phyloP scores from a whole-genome alignment of 1,140 invertebrate species.

The Drosophila ohnishii region DNA sequence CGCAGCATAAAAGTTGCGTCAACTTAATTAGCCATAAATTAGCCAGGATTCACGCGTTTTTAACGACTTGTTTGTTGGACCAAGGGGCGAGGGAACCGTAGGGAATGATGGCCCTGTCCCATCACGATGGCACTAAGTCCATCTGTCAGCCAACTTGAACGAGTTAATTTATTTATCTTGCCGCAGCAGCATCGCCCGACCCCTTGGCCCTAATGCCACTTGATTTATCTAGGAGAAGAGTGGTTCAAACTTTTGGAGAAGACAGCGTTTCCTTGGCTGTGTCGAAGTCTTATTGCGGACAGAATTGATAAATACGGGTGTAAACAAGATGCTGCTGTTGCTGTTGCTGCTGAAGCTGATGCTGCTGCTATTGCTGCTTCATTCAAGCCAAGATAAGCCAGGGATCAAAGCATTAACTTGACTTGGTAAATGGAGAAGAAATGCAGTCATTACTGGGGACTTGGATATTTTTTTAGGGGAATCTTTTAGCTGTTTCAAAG shows the following conservation, averaged over 20 bases:
- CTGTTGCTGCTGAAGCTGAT: background rate
- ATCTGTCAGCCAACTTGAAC: slow-evolving; percentile 55
- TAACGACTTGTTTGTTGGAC: slow-evolving; percentile 62
- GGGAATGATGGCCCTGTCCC: slow-evolving; percentile 12
- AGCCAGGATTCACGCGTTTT: slow-evolving; percentile 58
- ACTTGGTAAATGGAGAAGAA: slow-evolving; percentile 27
- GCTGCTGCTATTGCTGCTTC: slow-evolving; percentile 5
- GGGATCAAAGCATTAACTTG: slow-evolving; percentile 20
- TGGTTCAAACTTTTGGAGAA: slow-evolving; percentile 38
- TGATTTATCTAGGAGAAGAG: slow-evolving; percentile 54
- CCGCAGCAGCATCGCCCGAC: slow-evolving; percentile 14
- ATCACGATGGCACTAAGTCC: slow-evolving; percentile 49
- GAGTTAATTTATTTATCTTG: slow-evolving; percentile 64
- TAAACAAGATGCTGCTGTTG: slow-evolving; percentile 36
- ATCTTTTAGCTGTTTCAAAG: too few species aligned
- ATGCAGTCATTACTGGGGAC: slow-evolving; percentile 20
- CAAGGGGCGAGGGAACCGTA: background rate
- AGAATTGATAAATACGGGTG: slow-evolving; percentile 53
- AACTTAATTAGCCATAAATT: slow-evolving; percentile 73
- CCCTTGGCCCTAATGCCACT: slow-evolving; percentile 33
- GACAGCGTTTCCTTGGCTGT: background rate
- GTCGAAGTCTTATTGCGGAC: slow-evolving; percentile 26
- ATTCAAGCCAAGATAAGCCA: slow-evolving; percentile 20
- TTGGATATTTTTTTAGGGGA: background rate
- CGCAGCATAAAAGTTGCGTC: slow-evolving; percentile 43